Evolutionary conservation across 2,888 invertebrate genomes (phyloP), one percentile per base, ranked within the genome.

Genomic region (Drepanosiphum platanoidis): DNA sequence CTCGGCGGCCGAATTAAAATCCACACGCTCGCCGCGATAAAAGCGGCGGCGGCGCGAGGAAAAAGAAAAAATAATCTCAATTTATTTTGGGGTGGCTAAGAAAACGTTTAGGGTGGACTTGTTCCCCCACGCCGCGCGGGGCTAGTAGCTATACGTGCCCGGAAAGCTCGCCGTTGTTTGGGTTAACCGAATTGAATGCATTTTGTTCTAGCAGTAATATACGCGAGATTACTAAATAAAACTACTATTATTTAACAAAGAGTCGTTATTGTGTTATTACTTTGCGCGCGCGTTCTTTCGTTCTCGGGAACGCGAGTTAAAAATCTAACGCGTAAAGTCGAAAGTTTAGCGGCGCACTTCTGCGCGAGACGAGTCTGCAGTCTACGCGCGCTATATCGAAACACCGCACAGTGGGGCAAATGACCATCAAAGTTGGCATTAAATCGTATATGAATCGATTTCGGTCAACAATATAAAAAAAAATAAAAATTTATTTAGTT

Each of bases 11-110:
- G 39, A 39, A 81, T 81, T 81, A 81, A 72, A 71, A 72, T 61
- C 61, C 15, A 72, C 61, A 81, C 39, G 30, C 15, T 42, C n/a
- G 72, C 32, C 61, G 22, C 39, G 15, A 71, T 70, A 71, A 42
- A 61, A 52, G 27, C 30, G 39, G 18, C 34, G 70, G 70, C 13
- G 52, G 52, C 18, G 22, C 0, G 15, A 46, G 8, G 27, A 61
- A 42, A 71, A 32, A 80, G 61, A 30, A 36, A 71, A 70, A 70
- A 80, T 39, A 81, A 81, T 81, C 71, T 39, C 81, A 81, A 72
- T 72, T 61, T 81, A 72, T 72, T 22, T 81, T 72, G 71, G 81
- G 81, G 81, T 61, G 71, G 72, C 72, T 61, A 72, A 72, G 81
- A 32, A 72, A 81, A 72, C 71, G 71, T 72, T 81, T 81, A 81